Percentiles rank a stretch among this genome's conserved stretches.
These are phyloP conservation scores for Syngnathus acus DNA, from an alignment of 2,797 vertebrate species.

Conservation along the genomic window DNA sequence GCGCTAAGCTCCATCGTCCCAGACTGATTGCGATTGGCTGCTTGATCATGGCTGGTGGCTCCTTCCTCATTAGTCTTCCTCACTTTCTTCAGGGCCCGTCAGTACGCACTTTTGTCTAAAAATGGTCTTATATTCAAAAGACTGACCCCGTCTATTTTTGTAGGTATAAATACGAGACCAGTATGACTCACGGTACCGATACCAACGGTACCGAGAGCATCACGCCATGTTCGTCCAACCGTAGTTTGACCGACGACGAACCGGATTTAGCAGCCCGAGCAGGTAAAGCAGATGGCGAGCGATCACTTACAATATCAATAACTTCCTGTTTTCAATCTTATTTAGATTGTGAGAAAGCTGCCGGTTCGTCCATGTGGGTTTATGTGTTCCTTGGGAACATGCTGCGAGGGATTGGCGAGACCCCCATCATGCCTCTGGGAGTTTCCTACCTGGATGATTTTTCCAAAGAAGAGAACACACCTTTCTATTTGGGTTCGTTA, in stretches of 20 bases:
- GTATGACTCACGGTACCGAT: slow-evolving; percentile 42
- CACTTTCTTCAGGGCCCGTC: slow-evolving; percentile 73
- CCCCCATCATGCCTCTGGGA: slow-evolving; percentile 76
- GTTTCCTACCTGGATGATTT: slow-evolving; percentile 79
- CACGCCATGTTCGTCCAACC: slow-evolving; percentile 61
- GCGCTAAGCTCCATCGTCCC: slow-evolving; percentile 73
- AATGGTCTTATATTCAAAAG: background rate
- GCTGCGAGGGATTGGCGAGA: slow-evolving; percentile 76
- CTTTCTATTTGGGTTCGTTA: slow-evolving; percentile 65
- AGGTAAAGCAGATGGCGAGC: slow-evolving; percentile 36
- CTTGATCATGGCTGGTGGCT: slow-evolving; percentile 64
- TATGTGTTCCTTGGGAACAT: slow-evolving; percentile 76
- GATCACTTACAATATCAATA: background rate
- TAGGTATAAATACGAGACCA: slow-evolving; percentile 76
- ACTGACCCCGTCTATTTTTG: background rate
- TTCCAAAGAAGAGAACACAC: slow-evolving; percentile 70
- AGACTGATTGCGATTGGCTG: slow-evolving; percentile 69
- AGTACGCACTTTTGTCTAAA: slow-evolving; percentile 31
- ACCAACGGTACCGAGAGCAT: slow-evolving; percentile 52
- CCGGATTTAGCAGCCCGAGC: slow-evolving; percentile 17
- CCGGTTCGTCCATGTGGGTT: slow-evolving; percentile 71
- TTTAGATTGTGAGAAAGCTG: slow-evolving; percentile 66
- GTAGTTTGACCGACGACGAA: slow-evolving; percentile 25
- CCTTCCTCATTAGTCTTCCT: slow-evolving; percentile 59
- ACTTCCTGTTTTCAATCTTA: background rate